Evolutionary conservation across 92 coral and sea anemone species (phyloP).

Genomic region (Siderastrea radians): DNA sequence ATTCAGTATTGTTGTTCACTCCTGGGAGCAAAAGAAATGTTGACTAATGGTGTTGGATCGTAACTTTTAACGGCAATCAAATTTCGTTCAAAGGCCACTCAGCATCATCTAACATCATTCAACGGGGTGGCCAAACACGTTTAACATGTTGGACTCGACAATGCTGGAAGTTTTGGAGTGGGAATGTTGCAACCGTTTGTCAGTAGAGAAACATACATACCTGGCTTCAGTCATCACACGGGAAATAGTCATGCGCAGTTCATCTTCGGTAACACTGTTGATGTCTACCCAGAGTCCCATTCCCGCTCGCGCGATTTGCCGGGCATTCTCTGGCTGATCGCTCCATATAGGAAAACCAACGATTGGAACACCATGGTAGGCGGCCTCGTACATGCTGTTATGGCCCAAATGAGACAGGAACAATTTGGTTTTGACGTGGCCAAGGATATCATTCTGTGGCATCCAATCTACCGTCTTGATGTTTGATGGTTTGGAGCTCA

Average conservation of each 20-base stretch:
- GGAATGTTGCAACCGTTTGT: too few species aligned
- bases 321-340: constrained; percentile 65
- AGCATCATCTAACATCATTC: too few species aligned
- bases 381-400: constrained; percentile 69
- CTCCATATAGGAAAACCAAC: constrained; percentile 60
- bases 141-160: too few species aligned
- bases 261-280: constrained; percentile 35
- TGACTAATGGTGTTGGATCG: too few species aligned
- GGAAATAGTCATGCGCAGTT: constrained; percentile 14
- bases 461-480: constrained; percentile 74
- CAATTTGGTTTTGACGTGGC: constrained; percentile 59
- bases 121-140: too few species aligned
- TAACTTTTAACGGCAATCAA: too few species aligned
- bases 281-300: constrained; percentile 64
- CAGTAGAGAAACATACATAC: background rate
- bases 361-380: constrained; percentile 73
- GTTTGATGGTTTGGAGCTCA: constrained; percentile 30
- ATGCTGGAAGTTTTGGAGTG: too few species aligned
- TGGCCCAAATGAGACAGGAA: constrained; percentile 70
- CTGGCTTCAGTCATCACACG: constrained; percentile 23
- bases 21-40: too few species aligned
- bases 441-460: constrained; percentile 78
- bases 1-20: too few species aligned
- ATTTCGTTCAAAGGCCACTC: too few species aligned
- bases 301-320: constrained; percentile 53